A percentile compares a stretch with the other conserved stretches of the same genome.
These are phyloP conservation scores for Lasioglossum marginatum DNA, from an alignment of 2,888 invertebrate species.

Conservation along the genomic window DNA sequence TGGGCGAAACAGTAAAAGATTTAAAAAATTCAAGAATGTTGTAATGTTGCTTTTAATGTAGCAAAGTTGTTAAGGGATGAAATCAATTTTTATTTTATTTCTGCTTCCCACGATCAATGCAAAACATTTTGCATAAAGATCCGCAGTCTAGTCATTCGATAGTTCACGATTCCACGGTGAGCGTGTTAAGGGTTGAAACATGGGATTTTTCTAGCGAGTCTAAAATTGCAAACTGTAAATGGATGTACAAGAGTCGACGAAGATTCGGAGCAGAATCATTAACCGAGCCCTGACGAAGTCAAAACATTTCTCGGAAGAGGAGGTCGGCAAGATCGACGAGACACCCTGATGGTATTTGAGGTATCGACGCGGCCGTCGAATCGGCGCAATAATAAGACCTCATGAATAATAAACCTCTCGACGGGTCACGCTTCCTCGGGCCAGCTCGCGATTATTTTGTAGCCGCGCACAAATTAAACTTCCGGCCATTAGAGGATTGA, in stretches of 20 bases:
- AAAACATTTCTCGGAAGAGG: background rate
- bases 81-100: no score
- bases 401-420: conserved; percentile 68
- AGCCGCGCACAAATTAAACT: conserved; percentile 79
- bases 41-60: no score
- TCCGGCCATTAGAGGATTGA: conserved; percentile 81
- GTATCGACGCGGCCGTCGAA: conserved; percentile 48
- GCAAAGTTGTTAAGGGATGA: no score
- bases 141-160: no score
- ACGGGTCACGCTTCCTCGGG: conserved; percentile 64
- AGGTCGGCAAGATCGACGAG: background rate
- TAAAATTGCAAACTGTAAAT: background rate
- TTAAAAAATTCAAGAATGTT: no score
- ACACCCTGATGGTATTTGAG: conserved; percentile 8
- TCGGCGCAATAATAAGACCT: conserved; percentile 61
- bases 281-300: background rate
- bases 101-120: no score
- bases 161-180: no score
- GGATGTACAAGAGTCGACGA: background rate
- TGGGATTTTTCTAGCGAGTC: background rate
- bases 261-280: background rate
- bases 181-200: no score
- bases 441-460: conserved; percentile 76
- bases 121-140: no score
- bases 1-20: no score